Evolutionary conservation across 2,113 vertebrate species (phyloP).

Genomic region (Sylvia atricapilla): DNA sequence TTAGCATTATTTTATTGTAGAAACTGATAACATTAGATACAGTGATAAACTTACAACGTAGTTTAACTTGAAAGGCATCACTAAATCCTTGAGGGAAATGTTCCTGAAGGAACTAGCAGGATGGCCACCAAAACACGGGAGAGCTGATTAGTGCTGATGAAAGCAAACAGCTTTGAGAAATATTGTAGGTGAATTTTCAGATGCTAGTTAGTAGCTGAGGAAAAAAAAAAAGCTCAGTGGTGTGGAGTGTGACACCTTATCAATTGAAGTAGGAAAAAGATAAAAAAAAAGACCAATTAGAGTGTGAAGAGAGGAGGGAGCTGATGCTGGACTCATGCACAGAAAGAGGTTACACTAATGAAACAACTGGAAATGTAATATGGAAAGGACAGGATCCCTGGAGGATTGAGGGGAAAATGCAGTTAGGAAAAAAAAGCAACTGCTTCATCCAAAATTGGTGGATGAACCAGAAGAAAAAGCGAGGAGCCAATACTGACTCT

Average conservation of each 20-base stretch:
- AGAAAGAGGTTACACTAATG: slow-evolving; percentile 2
- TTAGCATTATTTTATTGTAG: neutral
- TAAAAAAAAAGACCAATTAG: neutral
- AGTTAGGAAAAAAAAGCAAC: neutral
- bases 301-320: neutral
- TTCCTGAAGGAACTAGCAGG: neutral
- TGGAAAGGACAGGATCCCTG: neutral
- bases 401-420: neutral
- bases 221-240: neutral
- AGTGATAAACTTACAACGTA: neutral
- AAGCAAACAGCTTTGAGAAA: neutral
- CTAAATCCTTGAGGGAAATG: neutral
- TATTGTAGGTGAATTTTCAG: neutral
- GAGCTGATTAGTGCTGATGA: neutral
- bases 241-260: neutral
- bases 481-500: neutral
- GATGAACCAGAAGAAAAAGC: neutral
- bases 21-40: neutral
- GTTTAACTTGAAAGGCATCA: neutral
- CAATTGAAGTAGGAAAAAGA: neutral
- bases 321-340: neutral
- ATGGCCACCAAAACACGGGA: neutral
- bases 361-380: neutral
- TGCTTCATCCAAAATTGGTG: neutral
- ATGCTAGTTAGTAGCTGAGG: neutral